Evolutionary conservation across 64 coral and sea anemone species (phyloP).

Genomic region (Astreopora myriophthalma): DNA sequence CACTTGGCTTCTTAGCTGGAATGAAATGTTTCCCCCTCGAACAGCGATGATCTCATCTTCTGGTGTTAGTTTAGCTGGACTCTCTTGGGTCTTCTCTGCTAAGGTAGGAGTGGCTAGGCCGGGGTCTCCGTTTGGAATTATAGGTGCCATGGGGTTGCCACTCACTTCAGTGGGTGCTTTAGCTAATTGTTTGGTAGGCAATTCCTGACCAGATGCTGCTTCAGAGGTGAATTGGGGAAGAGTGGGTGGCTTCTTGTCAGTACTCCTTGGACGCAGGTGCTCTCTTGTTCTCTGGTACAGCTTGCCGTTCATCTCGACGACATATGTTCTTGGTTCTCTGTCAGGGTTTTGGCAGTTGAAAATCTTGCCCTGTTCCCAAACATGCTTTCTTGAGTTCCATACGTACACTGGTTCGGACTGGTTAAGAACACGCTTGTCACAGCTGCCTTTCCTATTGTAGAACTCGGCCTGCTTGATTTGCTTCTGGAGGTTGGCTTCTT

Average conservation of each 20-base stretch:
- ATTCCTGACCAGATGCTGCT: not conserved
- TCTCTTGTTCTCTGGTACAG: slow-evolving; percentile 54
- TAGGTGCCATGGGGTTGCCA: no score
- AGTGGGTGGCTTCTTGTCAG: no score
- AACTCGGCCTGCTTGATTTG: slow-evolving; percentile 45
- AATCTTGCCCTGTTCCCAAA: slow-evolving; percentile 40
- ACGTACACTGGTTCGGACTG: slow-evolving; percentile 36
- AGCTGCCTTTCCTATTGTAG: slow-evolving; percentile 39
- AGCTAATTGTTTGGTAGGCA: not conserved
- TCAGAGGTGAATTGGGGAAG: not conserved
- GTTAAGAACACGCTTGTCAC: slow-evolving; percentile 5
- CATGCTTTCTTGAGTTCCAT: slow-evolving; percentile 44
- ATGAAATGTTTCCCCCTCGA: no score
- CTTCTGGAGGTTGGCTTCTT: slow-evolving; percentile 31
- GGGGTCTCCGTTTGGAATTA: no score
- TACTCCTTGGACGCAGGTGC: slow-evolving; percentile 15
- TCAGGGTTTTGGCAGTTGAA: slow-evolving; percentile 37
- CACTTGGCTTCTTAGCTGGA: no score
- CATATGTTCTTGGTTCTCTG: slow-evolving; percentile 59
- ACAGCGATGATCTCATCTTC: no score
- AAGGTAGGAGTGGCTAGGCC: no score
- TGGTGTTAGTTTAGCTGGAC: no score
- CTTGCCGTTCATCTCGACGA: slow-evolving; percentile 47
- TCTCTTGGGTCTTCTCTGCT: no score
- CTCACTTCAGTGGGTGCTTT: not conserved